phyloP scores from a whole-genome alignment of 2,888 invertebrate species.

The Acanthosepion pharaonis region DNA sequence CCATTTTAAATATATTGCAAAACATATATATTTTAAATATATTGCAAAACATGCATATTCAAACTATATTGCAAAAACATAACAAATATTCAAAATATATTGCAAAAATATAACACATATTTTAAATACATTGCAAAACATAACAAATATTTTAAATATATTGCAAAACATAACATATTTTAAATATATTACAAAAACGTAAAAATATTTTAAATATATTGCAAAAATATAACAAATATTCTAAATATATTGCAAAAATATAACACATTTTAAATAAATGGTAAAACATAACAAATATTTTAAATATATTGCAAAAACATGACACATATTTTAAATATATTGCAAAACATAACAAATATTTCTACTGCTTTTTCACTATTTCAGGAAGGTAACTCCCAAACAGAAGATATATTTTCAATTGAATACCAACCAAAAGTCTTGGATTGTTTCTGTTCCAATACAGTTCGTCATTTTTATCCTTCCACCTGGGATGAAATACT shows the following conservation, averaged over 20 bases:
- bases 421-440: slow-evolving; percentile 33
- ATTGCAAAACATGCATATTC: no score
- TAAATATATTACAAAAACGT: no score
- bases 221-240: not conserved
- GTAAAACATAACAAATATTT: no score
- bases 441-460: not conserved
- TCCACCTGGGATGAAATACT: not conserved
- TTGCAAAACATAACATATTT: no score
- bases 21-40: no score
- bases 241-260: no score
- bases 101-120: not conserved
- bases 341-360: not conserved
- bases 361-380: not conserved
- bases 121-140: no score
- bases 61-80: no score
- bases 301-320: no score
- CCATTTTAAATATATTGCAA: no score
- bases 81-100: not conserved
- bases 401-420: not conserved
- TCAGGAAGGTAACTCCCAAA: not conserved
- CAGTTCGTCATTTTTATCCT: slow-evolving; percentile 37
- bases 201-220: not conserved
- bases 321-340: not conserved
- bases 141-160: no score
- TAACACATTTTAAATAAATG: no score